These are phyloP conservation scores for Maccullochella peelii DNA, from an alignment of 2,113 vertebrate species.

Conservation along the genomic window DNA sequence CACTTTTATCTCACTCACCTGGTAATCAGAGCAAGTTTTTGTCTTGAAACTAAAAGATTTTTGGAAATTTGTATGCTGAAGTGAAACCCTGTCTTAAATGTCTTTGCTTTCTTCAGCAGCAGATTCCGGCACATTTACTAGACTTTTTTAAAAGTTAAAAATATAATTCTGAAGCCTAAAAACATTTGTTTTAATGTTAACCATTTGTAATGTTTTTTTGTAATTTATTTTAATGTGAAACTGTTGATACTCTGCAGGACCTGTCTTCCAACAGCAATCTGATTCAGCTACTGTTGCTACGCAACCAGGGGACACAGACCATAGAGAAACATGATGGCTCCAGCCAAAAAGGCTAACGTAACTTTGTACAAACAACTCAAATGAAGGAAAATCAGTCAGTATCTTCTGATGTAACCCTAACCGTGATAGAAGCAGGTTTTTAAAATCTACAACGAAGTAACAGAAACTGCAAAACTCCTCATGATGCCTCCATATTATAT, in stretches of 20 bases:
- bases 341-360: too few relatives aligned
- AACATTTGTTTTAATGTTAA: too few relatives aligned
- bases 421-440: background rate
- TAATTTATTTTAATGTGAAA: background rate
- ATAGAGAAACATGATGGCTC: background rate
- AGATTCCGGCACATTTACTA: too few relatives aligned
- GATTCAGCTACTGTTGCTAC: constrained; percentile 17
- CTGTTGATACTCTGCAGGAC: background rate
- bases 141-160: too few relatives aligned
- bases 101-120: background rate
- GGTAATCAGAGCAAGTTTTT: background rate
- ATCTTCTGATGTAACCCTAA: background rate
- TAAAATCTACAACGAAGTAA: background rate
- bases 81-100: background rate
- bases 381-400: background rate
- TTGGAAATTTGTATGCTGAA: background rate
- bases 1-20: too few relatives aligned
- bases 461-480: background rate
- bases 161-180: too few relatives aligned
- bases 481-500: too few relatives aligned
- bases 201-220: too few relatives aligned
- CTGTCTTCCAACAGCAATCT: background rate
- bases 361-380: too few relatives aligned
- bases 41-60: background rate
- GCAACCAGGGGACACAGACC: constrained; percentile 8